Evolutionary conservation across 2,113 vertebrate genomes (phyloP), one percentile per base, ranked within the genome.

Genomic region (Proterorhinus semilunaris): DNA sequence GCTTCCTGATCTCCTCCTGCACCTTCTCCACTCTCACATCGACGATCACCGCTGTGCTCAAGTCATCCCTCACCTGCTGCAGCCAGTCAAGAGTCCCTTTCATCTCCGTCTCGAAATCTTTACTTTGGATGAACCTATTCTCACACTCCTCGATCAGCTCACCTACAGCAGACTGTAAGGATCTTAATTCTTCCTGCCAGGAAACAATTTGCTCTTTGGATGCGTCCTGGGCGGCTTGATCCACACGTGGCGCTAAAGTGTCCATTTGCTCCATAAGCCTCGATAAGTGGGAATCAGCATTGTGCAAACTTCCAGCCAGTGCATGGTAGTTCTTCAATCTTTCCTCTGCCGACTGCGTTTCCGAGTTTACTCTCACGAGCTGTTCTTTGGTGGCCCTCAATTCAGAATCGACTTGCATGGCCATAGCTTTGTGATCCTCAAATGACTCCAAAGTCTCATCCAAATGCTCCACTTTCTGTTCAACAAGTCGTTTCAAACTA

Each of bases 31-130:
- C 91, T 78, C 92, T 93, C 53, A 95, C 91, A n/a, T 96, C 95
- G 75, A 96, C 93, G 47, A 90, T 88, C 21, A 96, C 61, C 0
- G 93, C 93, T 55, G 87, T 92, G 54, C 82, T 91, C 43, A 98
- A 91, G 10, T 98, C 95, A 0, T 92, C 90, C 76, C 93, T 92
- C 64, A 96, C 92, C 62, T 93, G 90, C 71, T 94, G 93, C 69
- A 99, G 87, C 96, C 97, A 98, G n/a, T 94, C 94, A 0, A 98
- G 92, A 0, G 94, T 96, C 47, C 90, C 92, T 51, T 92, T 92
- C 90, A 99, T 94, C 89, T 99, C 96, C 0, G 95, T 95, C 88
- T 97, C 95, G 79, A 98, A 97, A 86, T 99, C 96, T 83, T 95
- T 95, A 36, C 96, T 93, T 68, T 93, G 92, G 61, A 93, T 76